phyloP scores from a whole-genome alignment of 2,113 vertebrate genomes.

The Neotoma lepida region DNA sequence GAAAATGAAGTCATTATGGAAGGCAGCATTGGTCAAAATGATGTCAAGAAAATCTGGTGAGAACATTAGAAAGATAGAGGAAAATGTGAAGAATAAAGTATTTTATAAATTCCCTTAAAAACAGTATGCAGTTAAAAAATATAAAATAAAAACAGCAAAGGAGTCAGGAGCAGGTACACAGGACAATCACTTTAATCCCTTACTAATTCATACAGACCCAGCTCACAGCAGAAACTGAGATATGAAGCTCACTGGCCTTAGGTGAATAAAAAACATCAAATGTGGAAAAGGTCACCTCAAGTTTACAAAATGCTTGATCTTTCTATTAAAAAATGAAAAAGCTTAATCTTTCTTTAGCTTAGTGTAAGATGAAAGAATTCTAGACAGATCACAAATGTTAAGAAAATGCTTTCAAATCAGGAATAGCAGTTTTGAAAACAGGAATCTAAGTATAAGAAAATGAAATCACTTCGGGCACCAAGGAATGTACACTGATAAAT shows the following conservation, averaged over 20 bases:
- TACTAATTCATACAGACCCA: slow-evolving; percentile 80
- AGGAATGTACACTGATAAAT: background rate
- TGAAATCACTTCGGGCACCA: background rate
- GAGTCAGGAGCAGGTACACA: slow-evolving; percentile 67
- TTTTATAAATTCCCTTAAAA: slow-evolving; percentile 58
- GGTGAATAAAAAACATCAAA: slow-evolving; percentile 78
- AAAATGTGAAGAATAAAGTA: slow-evolving; percentile 5
- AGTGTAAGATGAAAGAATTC: slow-evolving; percentile 73
- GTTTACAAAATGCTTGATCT: slow-evolving; percentile 78
- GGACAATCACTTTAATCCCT: slow-evolving; percentile 62
- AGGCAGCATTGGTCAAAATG: background rate
- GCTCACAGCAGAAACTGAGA: slow-evolving; percentile 71
- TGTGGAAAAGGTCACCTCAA: slow-evolving; percentile 79
- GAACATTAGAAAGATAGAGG: slow-evolving; percentile 16
- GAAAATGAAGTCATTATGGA: slow-evolving; percentile 13
- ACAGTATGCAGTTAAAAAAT: slow-evolving; percentile 36
- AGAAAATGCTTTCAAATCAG: slow-evolving; percentile 77
- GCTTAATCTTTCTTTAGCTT: slow-evolving; percentile 71
- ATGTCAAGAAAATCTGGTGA: background rate
- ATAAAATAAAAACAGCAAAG: background rate
- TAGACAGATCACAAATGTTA: slow-evolving; percentile 65
- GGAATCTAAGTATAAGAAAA: slow-evolving; percentile 60
- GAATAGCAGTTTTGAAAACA: slow-evolving; percentile 68
- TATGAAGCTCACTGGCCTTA: slow-evolving; percentile 73
- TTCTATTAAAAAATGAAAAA: slow-evolving; percentile 73